These are phyloP conservation scores for Helleia helle DNA, from an alignment of 2,888 invertebrate genomes.

Conservation along the genomic window DNA sequence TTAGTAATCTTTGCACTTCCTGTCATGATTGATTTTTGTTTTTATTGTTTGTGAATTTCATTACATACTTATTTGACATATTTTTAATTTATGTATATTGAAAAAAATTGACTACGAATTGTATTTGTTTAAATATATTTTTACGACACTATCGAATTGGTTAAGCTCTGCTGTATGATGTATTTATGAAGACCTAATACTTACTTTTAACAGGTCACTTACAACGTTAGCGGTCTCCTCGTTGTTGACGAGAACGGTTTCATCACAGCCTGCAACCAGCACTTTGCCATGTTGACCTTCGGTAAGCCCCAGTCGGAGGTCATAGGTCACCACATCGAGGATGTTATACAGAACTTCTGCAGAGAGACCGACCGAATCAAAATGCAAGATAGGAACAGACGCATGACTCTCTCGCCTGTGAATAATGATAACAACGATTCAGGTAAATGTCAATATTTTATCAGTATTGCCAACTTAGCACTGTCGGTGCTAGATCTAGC, in stretches of 20 bases:
- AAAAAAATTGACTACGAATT: no score
- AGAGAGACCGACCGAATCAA: conserved; percentile 68
- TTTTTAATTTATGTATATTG: no score
- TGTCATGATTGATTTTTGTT: no score
- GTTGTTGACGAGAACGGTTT: conserved; percentile 76
- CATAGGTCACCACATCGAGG: conserved; percentile 69
- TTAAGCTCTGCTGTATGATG: no score
- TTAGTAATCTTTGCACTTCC: no score
- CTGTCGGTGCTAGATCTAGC: no score
- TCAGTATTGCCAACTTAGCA: no score
- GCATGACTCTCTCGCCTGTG: conserved; percentile 71
- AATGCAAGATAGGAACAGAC: conserved; percentile 49
- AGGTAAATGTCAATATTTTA: conserved; percentile 28
- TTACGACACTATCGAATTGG: no score
- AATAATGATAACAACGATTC: conserved; percentile 66
- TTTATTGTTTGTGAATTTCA: no score
- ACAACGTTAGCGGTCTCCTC: conserved; percentile 78
- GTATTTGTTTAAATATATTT: no score
- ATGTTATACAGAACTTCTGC: conserved; percentile 77
- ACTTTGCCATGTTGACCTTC: conserved; percentile 78
- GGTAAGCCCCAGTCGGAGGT: conserved; percentile 76
- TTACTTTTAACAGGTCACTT: conserved; percentile 55
- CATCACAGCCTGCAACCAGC: conserved; percentile 78
- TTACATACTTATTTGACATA: no score
- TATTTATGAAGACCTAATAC: not conserved